Base-by-base conservation (phyloP, 2,113 vertebrate genomes). In the Pantherophis guttatus region DNA sequence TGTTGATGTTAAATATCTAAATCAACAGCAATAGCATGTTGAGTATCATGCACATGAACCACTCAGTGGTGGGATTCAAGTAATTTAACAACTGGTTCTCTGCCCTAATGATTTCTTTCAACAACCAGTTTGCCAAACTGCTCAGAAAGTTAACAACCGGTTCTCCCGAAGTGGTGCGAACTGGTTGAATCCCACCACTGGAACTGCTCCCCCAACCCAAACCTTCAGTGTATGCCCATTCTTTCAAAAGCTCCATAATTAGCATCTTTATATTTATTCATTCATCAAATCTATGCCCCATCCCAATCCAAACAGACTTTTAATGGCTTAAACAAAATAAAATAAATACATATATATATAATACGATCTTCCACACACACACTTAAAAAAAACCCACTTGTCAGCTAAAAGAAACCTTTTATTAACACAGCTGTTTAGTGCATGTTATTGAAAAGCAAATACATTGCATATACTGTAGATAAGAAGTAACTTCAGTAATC, bases 351-450 rank as follows among this genome's bases (percentile, higher is more conserved):
- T 48, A 48, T 48, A 62, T 62, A 62, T 62, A 29, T 29, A 62
- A 26, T 62, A 62, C 1, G 29, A 62, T 26, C 9, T 54, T 59
- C 23, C 7, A 24, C 8, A 59, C 23, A 59, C 23, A 59, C 23
- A 59, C 0, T 1, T 3, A 55, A 1, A 55, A 57, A 1, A 57
- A 1, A 6, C 17, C 1, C 57, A 58, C 21, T 8, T 7, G 7
- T 15, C 70, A 39, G 15, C 70, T 39, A 39, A 81, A 81, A 81
- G 17, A 81, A 70, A 81, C 7, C 33, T 33, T 70, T 81, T 81
- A 39, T 81, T 19, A 39, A 39, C n/a, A 39, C 15, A 81, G n/a
- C 15, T 21, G 15, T 81, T 33, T 81, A 3, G 33, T 33, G 15
- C 15, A 81, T 39, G 33, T 81, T 39, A 81, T 81, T 21, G 33